Base-by-base conservation (phyloP, 2,888 invertebrate genomes). In the Erpobdella octoculata region DNA sequence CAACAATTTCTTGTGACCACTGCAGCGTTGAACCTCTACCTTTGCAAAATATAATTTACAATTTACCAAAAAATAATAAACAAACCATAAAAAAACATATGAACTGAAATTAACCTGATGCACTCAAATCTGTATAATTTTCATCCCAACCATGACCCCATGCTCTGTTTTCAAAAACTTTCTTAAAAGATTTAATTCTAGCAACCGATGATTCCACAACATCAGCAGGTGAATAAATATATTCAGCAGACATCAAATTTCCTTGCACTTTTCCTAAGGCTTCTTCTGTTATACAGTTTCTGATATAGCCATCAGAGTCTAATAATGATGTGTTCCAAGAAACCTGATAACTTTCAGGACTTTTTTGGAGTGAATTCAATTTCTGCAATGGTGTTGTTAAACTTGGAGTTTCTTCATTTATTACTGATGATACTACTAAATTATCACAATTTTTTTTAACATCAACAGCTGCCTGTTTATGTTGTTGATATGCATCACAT, bases 1-100 rank as follows among this genome's bases (percentile, higher is more conserved):
- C 75, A 4, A 64, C 73, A 15, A 72, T 35, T 33, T 76, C 76
- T 58, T 76, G 75, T 25, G 76, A 62, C 75, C 74, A 76, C n/a
- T 35, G n/a, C 15, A 76, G 31, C 8, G 74, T 74, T 18, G 76
- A 61, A 18, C 76, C 76, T 59, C 61, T 37, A 1, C 76, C 76
- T 72, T 65, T n/a, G n/a, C n/a, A n/a, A n/a, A n/a, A n/a, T n/a
- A n/a, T n/a, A n/a, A n/a, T n/a, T n/a, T n/a, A 53, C 21, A 53
- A 53, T 9, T 53, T 53, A 1, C 53, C 21, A 53, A 25, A n/a
- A 53, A 4, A 15, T 53, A 5, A 5, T 46, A 46, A 3, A 25
- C 15, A 53, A 1, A 5, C 28, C 21, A 8, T 53, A 8, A 18
- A n/a, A n/a, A n/a, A n/a, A n/a, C n/a, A n/a, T n/a, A n/a, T n/a